A percentile compares a stretch with the other conserved stretches of the same genome.
Conservation (phyloP, 2,797 vertebrate genomes). For the Micromesistius poutassou region DNA sequence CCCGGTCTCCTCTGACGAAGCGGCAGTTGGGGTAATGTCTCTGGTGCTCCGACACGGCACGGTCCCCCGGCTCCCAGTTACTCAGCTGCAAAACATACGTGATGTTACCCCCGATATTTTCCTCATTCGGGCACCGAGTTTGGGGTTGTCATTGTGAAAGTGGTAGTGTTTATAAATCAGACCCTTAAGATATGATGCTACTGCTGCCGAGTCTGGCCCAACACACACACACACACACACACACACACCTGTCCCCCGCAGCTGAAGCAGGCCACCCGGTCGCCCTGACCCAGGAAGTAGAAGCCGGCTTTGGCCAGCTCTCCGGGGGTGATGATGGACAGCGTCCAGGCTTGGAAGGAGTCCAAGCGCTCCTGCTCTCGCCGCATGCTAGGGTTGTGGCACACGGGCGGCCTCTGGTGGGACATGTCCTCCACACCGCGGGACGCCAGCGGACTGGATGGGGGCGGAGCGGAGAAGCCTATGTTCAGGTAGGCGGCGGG, state of each 20-base stretch:
- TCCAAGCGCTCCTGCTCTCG: constrained; percentile 88
- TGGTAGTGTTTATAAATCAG: background rate
- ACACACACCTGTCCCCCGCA: constrained; percentile 83
- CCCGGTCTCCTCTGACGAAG: constrained; percentile 81
- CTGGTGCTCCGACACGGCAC: constrained; percentile 88
- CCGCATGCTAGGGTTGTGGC: constrained; percentile 83
- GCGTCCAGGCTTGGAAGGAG: constrained; percentile 83
- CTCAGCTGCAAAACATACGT: constrained; percentile 63
- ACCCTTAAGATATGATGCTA: background rate
- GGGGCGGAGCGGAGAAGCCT: constrained; percentile 74
- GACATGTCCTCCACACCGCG: constrained; percentile 83
- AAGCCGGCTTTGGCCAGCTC: constrained; percentile 94
- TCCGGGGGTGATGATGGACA: constrained; percentile 81
- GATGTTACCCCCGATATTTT: background rate
- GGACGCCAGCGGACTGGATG: constrained; percentile 77
- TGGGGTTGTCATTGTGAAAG: background rate
- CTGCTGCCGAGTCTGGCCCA: background rate
- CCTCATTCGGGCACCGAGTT: background rate
- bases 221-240: constrained; percentile 55
- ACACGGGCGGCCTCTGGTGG: constrained; percentile 74
- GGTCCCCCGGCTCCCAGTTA: constrained; percentile 96
- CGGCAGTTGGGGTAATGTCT: constrained; percentile 92
- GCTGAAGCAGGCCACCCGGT: constrained; percentile 91
- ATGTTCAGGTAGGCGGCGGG: constrained; percentile 79
- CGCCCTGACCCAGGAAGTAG: constrained; percentile 87